Evolutionary conservation across 2,797 vertebrate species (phyloP), one percentile per base, ranked within the genome.

Genomic region (Sebastes melanostomus): DNA sequence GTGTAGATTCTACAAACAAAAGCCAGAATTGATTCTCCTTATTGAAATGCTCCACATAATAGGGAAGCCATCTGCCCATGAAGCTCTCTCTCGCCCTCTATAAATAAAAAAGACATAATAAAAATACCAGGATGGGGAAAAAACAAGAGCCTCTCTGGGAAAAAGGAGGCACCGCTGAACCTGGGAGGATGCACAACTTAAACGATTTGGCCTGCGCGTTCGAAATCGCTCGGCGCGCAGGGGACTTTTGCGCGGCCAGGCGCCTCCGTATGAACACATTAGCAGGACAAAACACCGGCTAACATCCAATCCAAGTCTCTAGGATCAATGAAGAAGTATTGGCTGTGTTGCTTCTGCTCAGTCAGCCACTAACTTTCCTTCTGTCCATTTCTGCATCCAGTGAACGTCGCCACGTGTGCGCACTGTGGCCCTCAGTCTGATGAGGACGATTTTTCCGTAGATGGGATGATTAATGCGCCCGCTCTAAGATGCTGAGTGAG

Each of bases 391-490:
- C 83, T 34, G 83, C 87, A 79, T 77, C 83, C 75, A 80, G 73
- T 54, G 80, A 89, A 87, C 80, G 78, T 80, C 75, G 32, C 88
- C 87, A 84, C 85, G 82, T 88, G 87, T 80, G 82, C 84, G 30
- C 80, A 36, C 66, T 59, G 80, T 56, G 77, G 84, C 88, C 86
- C 83, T 1, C 38, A 78, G 78, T 86, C 74, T 90, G 92, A 94
- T 84, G 90, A 89, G 90, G 89, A 90, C 69, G 85, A 87, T 84
- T 88, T 94, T 94, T 79, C 88, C 77, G 34, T 87, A 89, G 93
- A 95, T 92, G 90, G 85, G 89, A 93, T 94, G 94, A 95, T 95
- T 92, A 93, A 95, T 95, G 93, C 75, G 75, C 75, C 88, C 78
- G 82, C 86, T 91, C 88, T 14, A 86, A 92, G 90, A 92, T 87